phyloP scores from a whole-genome alignment of 2,113 vertebrate species.

The Mirza zaza region DNA sequence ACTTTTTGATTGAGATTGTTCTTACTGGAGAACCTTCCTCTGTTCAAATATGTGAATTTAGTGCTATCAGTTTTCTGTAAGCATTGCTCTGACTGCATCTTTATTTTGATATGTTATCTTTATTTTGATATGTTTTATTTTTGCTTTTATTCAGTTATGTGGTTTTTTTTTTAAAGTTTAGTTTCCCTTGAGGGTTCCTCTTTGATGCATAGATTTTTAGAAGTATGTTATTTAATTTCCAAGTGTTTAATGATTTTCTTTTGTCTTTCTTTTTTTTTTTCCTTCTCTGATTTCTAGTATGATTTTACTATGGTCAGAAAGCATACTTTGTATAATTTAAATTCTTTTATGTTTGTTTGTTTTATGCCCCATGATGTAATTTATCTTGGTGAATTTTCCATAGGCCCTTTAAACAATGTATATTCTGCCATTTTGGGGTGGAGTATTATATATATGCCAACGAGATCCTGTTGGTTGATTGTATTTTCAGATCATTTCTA shows the following conservation, averaged over 20 bases:
- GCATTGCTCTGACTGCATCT: not conserved
- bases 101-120: not conserved
- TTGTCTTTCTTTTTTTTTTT: not conserved
- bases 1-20: too few relatives aligned
- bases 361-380: not conserved
- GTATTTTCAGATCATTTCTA: not conserved
- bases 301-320: not conserved
- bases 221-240: not conserved
- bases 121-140: not conserved
- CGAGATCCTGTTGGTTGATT: not conserved
- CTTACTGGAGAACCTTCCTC: not conserved
- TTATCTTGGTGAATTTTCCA: not conserved
- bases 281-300: not conserved
- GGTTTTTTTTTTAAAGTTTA: not conserved
- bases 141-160: not conserved
- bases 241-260: not conserved
- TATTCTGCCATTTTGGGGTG: not conserved
- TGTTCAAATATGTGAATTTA: not conserved
- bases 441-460: not conserved
- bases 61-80: not conserved
- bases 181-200: not conserved
- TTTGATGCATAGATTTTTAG: not conserved
- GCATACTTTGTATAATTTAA: not conserved
- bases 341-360: not conserved
- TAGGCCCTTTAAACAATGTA: not conserved